A percentile compares a stretch with the other conserved stretches of the same genome.
phyloP scores from a whole-genome alignment of 2,888 invertebrate species.

The Pocota personata region DNA sequence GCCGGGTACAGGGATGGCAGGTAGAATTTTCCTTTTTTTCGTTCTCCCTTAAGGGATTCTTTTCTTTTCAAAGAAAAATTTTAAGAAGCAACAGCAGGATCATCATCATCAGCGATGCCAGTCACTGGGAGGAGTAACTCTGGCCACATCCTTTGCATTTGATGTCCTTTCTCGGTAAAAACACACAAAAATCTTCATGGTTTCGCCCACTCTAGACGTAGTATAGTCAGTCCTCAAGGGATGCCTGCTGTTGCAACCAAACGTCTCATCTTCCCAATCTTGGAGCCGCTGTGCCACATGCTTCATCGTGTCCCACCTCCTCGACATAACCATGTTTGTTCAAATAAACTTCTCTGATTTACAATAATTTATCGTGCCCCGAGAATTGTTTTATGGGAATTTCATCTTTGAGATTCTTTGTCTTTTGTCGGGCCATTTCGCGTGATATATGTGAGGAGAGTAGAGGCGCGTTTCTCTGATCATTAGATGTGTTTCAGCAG shows the following conservation, averaged over 20 bases:
- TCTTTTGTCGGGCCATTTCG: constrained; percentile 49
- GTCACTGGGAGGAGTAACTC: constrained; percentile 57
- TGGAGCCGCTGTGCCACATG: constrained; percentile 65
- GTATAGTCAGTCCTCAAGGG: constrained; percentile 16
- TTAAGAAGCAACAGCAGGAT: constrained; percentile 17
- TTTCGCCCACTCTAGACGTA: constrained; percentile 53
- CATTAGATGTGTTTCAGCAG: constrained; percentile 17
- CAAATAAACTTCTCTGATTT: constrained; percentile 70
- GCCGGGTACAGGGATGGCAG: neutral
- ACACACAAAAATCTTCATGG: constrained; percentile 66
- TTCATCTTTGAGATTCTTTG: neutral
- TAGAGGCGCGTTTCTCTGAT: constrained; percentile 45
- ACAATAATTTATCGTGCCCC: constrained; percentile 61
- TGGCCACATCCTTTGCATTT: constrained; percentile 36
- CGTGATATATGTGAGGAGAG: constrained; percentile 52
- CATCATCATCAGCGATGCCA: constrained; percentile 20
- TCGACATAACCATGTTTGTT: constrained; percentile 56
- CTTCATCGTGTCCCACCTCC: constrained; percentile 61
- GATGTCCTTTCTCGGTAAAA: constrained; percentile 70
- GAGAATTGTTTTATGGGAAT: constrained; percentile 59
- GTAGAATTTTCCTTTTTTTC: constrained; percentile 7
- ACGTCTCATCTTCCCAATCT: constrained; percentile 14
- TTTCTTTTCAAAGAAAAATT: neutral
- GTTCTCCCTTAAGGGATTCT: neutral
- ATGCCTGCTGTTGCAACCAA: constrained; percentile 49